A percentile compares a stretch with the other conserved stretches of the same genome.
Evolutionary conservation across 2,888 invertebrate genomes (phyloP).

Genomic region (Lasioglossum pauxillum): DNA sequence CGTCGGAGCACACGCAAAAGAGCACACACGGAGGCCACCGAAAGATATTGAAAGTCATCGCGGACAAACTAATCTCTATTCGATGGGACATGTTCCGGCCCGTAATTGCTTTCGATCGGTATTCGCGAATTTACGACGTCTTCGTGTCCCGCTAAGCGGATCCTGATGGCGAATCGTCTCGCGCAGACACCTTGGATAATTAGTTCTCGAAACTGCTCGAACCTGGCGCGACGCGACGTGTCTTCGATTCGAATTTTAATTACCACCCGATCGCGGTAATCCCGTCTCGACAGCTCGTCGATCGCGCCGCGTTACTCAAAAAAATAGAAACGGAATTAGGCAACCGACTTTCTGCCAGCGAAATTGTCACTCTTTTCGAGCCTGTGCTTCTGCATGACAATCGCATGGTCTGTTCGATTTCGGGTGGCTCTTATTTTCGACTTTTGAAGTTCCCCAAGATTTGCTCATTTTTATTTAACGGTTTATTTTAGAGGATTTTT

Average conservation of each 20-base stretch:
- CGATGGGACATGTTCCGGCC: slow-evolving; percentile 60
- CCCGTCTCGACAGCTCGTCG: neutral
- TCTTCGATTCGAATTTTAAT: slow-evolving; percentile 34
- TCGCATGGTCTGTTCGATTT: no score
- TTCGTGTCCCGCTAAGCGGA: slow-evolving; percentile 59
- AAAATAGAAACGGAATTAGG: neutral
- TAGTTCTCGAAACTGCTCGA: slow-evolving; percentile 23
- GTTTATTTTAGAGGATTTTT: no score
- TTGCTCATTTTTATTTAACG: no score
- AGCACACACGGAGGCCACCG: neutral
- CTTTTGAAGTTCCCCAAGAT: no score
- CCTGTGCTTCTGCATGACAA: no score
- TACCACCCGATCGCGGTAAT: neutral
- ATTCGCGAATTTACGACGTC: slow-evolving; percentile 64
- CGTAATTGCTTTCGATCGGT: slow-evolving; percentile 68
- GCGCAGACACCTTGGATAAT: slow-evolving; percentile 47
- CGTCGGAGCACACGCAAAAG: neutral
- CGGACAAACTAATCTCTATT: slow-evolving; percentile 63
- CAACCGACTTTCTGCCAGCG: neutral
- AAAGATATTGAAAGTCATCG: slow-evolving; percentile 64
- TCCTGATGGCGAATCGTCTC: slow-evolving; percentile 32
- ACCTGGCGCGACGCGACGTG: neutral
- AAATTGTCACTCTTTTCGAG: neutral
- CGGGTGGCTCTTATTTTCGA: no score
- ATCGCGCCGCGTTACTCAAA: neutral